Evolutionary conservation across 2,888 invertebrate genomes (phyloP).

Genomic region (Mythimna loreyi): DNA sequence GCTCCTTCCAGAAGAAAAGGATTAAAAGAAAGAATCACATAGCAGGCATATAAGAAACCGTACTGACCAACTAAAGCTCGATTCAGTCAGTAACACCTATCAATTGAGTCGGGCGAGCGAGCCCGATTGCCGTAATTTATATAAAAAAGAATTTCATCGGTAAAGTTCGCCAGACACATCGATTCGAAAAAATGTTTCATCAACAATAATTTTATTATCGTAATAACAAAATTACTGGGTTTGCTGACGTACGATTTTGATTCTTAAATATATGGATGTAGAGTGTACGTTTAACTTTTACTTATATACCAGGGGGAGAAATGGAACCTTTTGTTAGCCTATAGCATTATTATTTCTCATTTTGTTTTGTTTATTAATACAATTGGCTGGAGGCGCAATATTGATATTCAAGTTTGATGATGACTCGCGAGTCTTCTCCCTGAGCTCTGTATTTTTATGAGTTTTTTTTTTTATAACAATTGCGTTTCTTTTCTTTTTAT

Average conservation of each 20-base stretch:
- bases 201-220: conserved; percentile 91
- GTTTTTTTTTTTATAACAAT: conserved; percentile 85
- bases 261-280: conserved; percentile 81
- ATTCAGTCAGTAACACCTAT: conserved; percentile 84
- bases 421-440: conserved; percentile 87
- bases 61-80: conserved; percentile 71
- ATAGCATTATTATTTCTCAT: conserved; percentile 91
- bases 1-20: conserved; percentile 44
- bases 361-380: conserved; percentile 91
- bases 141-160: conserved; percentile 86
- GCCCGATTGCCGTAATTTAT: conserved; percentile 89
- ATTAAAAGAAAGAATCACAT: conserved; percentile 51
- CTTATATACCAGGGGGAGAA: conserved; percentile 88
- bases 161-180: conserved; percentile 89
- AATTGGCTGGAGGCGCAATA: conserved; percentile 91
- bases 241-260: conserved; percentile 81
- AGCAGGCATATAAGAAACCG: conserved; percentile 57
- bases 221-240: conserved; percentile 91
- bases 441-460: conserved; percentile 86
- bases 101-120: conserved; percentile 83
- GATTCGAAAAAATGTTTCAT: conserved; percentile 90
- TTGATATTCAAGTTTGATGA: conserved; percentile 91
- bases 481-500: conserved; percentile 78
- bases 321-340: conserved; percentile 91
- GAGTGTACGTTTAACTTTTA: conserved; percentile 79